Evolutionary conservation across 2,797 vertebrate species (phyloP).

Genomic region (Mus minutoides): DNA sequence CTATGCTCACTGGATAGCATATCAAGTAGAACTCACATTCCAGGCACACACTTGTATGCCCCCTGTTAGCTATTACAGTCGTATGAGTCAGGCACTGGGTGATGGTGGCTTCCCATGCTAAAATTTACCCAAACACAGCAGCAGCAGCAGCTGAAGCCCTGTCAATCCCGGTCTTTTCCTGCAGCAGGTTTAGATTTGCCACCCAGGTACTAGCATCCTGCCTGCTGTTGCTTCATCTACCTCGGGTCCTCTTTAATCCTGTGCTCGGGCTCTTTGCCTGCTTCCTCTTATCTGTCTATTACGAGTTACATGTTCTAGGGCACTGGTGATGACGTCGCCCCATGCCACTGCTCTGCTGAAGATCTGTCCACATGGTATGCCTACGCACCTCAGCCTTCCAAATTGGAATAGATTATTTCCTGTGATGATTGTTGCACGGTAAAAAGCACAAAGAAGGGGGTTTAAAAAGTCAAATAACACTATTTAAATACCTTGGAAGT

Average conservation of each 20-base stretch:
- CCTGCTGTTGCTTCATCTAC: neutral
- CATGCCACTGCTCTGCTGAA: neutral
- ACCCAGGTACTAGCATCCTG: neutral
- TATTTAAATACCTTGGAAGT: neutral
- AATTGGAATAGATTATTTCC: neutral
- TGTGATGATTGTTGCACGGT: neutral
- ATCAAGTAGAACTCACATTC: neutral
- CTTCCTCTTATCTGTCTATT: neutral
- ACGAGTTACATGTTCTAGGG: neutral
- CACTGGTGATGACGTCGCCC: neutral
- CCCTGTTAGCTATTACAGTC: neutral
- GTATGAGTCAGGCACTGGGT: neutral
- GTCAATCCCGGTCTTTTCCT: neutral
- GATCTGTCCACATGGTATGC: neutral
- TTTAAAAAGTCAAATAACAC: neutral
- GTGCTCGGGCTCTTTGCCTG: neutral
- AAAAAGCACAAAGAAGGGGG: neutral
- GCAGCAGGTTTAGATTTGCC: fast-evolving
- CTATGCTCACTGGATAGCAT: neutral
- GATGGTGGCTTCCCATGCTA: neutral
- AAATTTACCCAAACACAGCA: neutral
- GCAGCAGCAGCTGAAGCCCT: neutral
- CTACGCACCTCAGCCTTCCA: neutral
- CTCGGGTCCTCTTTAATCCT: neutral
- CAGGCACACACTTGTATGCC: neutral